Evolutionary conservation across 2,888 invertebrate species (phyloP).

Genomic region (Cetonia aurata): DNA sequence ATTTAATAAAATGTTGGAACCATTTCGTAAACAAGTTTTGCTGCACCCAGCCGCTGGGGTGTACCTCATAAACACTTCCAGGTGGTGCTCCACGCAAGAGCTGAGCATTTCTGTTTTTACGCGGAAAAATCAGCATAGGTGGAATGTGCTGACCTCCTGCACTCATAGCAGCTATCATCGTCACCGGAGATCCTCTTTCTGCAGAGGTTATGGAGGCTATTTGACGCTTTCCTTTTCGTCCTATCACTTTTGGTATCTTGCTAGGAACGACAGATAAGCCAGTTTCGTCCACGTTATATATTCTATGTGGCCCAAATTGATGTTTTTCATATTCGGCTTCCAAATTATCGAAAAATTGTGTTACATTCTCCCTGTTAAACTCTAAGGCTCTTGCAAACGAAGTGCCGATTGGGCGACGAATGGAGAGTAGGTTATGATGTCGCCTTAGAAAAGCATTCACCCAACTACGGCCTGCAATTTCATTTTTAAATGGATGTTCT

Average conservation of each 20-base stretch:
- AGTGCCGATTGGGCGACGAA: no score
- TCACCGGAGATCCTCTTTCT: constrained; percentile 58
- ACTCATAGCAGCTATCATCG: constrained; percentile 51
- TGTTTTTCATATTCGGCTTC: no score
- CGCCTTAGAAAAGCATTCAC: no score
- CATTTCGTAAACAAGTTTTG: constrained; percentile 42
- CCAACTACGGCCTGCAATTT: no score
- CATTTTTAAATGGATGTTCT: no score
- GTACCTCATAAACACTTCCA: constrained; percentile 47
- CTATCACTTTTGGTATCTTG: constrained; percentile 53
- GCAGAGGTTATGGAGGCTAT: constrained; percentile 58
- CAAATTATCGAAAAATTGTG: no score
- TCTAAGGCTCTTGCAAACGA: no score
- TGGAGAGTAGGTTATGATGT: no score
- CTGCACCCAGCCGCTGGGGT: constrained; percentile 43
- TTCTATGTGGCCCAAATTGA: neutral
- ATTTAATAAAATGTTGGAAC: constrained; percentile 44
- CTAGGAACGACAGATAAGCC: constrained; percentile 56
- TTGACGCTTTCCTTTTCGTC: constrained; percentile 56
- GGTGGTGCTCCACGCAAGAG: neutral
- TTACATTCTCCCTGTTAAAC: no score
- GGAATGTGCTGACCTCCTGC: neutral
- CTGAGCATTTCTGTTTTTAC: constrained; percentile 16
- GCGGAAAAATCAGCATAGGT: neutral
- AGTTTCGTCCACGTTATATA: constrained; percentile 59